These are phyloP conservation scores for Tragelaphus imberbis DNA, from an alignment of 2,113 vertebrate species.

Conservation along the genomic window DNA sequence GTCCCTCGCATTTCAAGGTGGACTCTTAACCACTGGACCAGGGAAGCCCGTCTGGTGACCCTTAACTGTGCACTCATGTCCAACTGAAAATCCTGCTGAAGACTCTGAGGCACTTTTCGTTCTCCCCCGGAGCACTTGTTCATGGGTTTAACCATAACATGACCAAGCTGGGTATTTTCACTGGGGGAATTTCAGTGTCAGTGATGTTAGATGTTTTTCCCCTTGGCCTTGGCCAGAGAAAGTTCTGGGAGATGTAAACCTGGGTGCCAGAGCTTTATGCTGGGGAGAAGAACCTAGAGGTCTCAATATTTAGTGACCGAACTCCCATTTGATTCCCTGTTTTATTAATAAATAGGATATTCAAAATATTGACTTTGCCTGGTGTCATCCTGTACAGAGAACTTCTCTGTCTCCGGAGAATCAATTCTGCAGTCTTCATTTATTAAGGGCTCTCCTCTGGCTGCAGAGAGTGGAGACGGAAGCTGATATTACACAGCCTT, in stretches of 20 bases:
- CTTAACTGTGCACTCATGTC: background rate
- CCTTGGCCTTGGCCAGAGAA: background rate
- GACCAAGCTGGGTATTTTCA: background rate
- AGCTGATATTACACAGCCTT: background rate
- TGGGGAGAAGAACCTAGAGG: background rate
- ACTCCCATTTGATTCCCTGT: background rate
- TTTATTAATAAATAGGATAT: background rate
- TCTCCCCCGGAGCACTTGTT: background rate
- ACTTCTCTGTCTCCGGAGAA: background rate
- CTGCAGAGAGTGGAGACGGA: background rate
- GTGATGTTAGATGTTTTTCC: background rate
- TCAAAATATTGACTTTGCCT: background rate
- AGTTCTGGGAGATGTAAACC: background rate
- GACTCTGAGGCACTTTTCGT: background rate
- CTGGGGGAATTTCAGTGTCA: background rate
- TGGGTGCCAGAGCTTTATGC: background rate
- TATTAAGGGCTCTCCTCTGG: background rate
- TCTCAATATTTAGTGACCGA: background rate
- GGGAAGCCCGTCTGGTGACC: background rate
- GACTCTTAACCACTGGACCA: background rate
- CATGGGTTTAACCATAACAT: background rate
- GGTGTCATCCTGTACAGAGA: background rate
- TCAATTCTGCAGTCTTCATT: background rate
- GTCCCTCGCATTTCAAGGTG: background rate
- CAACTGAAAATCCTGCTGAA: background rate